Conservation (phyloP, 1,140 invertebrate species). For the Brachionus calyciflorus region DNA sequence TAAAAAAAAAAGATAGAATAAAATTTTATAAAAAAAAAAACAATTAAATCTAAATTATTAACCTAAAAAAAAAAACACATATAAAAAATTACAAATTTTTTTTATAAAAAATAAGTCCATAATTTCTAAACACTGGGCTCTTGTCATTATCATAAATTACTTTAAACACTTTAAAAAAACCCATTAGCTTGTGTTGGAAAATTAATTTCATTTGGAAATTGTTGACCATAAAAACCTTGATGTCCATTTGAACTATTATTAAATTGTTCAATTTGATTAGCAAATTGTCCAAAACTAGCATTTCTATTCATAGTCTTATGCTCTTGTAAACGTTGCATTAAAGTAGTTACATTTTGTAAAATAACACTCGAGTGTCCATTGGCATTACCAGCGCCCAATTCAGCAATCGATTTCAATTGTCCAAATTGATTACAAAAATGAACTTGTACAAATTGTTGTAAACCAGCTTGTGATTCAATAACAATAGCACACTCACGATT, state of each 20-base stretch:
- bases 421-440: conserved; percentile 40
- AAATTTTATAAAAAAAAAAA: no score
- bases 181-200: no score
- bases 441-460: conserved; percentile 28
- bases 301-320: conserved; percentile 5
- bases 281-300: not conserved
- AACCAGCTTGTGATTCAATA: conserved; percentile 11
- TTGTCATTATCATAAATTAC: no score
- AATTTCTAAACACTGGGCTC: no score
- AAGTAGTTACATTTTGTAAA: conserved; percentile 17
- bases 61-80: no score
- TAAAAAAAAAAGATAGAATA: no score
- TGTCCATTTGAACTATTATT: no score
- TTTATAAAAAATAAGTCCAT: no score
- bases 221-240: not conserved
- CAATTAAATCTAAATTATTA: no score
- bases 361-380: not conserved
- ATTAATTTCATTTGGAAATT: not conserved
- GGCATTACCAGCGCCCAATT: not conserved
- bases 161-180: no score
- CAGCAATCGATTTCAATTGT: not conserved
- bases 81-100: no score
- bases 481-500: conserved; percentile 21
- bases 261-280: not conserved
- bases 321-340: conserved; percentile 34